A percentile compares a stretch with the other conserved stretches of the same genome.
phyloP scores from a whole-genome alignment of 1,140 invertebrate species.

The Caenorhabditis elegans region WBcel235 BX284604.4:8739501-8740000 shows the following conservation, averaged over 20 bases:
- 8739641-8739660: conserved; percentile 61
- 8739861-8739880: conserved; percentile 44
- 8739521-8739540: neutral
- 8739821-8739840: conserved; percentile 59
- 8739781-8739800: conserved; percentile 54
- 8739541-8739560: neutral
- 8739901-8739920: conserved; percentile 54
- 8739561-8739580: neutral
- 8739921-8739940: conserved; percentile 62
- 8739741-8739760: conserved; percentile 66
- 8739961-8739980: conserved; percentile 49
- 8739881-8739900: conserved; percentile 37
- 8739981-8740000: conserved; percentile 49
- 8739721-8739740: conserved; percentile 64
- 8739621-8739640: conserved; percentile 61
- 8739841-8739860: conserved; percentile 15
- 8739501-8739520: neutral
- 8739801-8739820: conserved; percentile 60
- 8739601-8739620: conserved; percentile 50
- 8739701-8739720: conserved; percentile 65
- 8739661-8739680: conserved; percentile 59
- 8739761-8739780: conserved; percentile 61
- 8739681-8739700: conserved; percentile 58
- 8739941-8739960: conserved; percentile 65
- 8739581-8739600: conserved; percentile 30